Conservation (phyloP, 2,888 invertebrate species). For the Lycaena phlaeas region DNA sequence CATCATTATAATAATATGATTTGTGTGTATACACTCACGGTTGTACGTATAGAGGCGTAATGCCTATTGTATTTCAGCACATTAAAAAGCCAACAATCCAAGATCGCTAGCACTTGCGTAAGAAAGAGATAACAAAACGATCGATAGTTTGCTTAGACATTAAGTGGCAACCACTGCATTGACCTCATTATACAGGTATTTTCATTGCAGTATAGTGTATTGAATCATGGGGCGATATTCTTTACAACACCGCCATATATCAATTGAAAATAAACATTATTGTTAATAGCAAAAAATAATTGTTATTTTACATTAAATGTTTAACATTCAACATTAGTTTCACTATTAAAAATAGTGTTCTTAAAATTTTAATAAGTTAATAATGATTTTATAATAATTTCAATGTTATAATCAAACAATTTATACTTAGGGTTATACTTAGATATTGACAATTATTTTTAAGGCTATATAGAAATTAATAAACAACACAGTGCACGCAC, state of each 20-base stretch:
- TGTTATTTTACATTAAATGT: no score
- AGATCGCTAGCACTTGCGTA: constrained; percentile 34
- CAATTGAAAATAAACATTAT: no score
- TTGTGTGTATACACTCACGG: no score
- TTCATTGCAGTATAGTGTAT: constrained; percentile 30
- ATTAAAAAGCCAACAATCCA: constrained; percentile 16
- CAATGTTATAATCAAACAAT: no score
- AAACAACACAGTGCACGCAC: background rate
- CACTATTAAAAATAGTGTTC: no score
- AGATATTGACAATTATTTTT: background rate
- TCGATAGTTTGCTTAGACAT: constrained; percentile 67
- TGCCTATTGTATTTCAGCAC: constrained; percentile 16
- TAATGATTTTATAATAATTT: no score
- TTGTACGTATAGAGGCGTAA: no score
- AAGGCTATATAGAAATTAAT: background rate
- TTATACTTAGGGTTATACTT: no score
- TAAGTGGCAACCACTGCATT: constrained; percentile 67
- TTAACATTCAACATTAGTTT: no score
- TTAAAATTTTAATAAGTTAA: no score
- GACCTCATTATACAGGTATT: constrained; percentile 65
- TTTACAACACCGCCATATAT: background rate
- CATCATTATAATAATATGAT: no score
- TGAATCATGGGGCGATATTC: background rate
- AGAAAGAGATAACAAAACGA: constrained; percentile 65
- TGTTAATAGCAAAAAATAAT: no score